Base-by-base conservation (phyloP, 1,140 invertebrate genomes). In the Solenopsis invicta region DNA sequence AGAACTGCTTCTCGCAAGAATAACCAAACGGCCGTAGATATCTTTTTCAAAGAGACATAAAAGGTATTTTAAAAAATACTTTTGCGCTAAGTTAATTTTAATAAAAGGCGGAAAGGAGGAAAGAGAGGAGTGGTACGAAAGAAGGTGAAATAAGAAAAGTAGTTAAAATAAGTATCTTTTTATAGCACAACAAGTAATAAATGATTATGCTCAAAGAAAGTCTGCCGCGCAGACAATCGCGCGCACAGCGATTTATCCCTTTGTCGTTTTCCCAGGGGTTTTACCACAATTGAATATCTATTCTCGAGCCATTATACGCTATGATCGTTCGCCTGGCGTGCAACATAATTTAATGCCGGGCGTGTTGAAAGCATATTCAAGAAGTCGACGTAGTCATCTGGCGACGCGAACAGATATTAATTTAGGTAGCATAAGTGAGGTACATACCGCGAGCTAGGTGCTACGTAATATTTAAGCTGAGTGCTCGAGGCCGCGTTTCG, bases 401-500 rank as follows among this genome's bases (percentile, higher is more conserved):
- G 69, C 80, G 69, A 56, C 29, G 54, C 67, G 82, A 71, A 88
- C 69, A 29, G 56, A 77, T 88, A 88, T 84, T 89, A 89, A 89
- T 88, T 85, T 88, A 81, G 69, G 69, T 59, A 59, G 62, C 84
- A 59, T 77, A 89, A 86, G 71, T 66, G 88, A 76, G 77, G 64
- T 72, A 61, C 85, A 84, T 61, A 82, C 13, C 50, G 50, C 75
- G 81, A 66, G 69, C 59, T 66, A 37, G 66, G 61, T 67, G 86
- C 78, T 87, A 87, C 86, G 88, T 90, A 90, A 90, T 90, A 90
- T 90, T 89, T 89, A 69, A 90, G 88, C 77, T 86, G 86, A 90
- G 89, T 90, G 80, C 80, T 87, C 88, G 85, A 74, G 89, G 84
- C 89, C 69, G 66, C 78, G 56, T 86, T 86, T 56, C 78, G 37